Base-by-base conservation (phyloP, 2,797 vertebrate species). In the Ceyx erithaca region DNA sequence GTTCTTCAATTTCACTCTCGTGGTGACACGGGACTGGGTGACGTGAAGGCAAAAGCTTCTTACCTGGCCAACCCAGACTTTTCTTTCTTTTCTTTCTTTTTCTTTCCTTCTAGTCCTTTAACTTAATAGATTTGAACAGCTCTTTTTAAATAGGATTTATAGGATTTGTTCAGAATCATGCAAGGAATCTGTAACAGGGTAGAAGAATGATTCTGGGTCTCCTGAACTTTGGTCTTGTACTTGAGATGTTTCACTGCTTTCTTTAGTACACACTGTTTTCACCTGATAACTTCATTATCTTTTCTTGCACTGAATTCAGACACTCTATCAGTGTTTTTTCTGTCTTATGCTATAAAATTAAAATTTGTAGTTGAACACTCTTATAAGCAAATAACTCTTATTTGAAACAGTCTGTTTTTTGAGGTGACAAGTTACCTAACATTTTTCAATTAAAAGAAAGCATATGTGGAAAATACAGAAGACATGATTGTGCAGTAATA, bases 1-100 rank as follows among this genome's bases (percentile, higher is more conserved):
- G 99, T 97, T 77, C 33, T 72, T 63, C 41, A 61, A 1, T 73
- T 55, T 37, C 76, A 20, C 49, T 81, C 30, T 2, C 8, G 21
- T 6, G 6, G 6, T 41, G 66, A n/a, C 22, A 21, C 26, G n/a
- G 57, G 46, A 7, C 23, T 52, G 9, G 26, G 30, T 9, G 7
- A 26, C 3, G 2, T 51, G 25, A 22, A 2, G 75, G 33, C 41
- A 66, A 16, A 86, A 45, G 7, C 70, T 40, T 63, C 41, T 25
- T 16, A 5, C 10, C 19, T 57, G 31, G 31, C 55, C 46, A 51
- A 1, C 17, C 22, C 30, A 5, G 5, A n/a, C 14, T 49, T 75
- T 54, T 64, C 54, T 37, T 84, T 33, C 14, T 49, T 75, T 54
- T 64, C 54, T 37, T 84, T 81, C 41, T n/a, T 86, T 80, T 84